Conservation (phyloP, 2,797 vertebrate species). For the Rousettus madagascariensis region DNA sequence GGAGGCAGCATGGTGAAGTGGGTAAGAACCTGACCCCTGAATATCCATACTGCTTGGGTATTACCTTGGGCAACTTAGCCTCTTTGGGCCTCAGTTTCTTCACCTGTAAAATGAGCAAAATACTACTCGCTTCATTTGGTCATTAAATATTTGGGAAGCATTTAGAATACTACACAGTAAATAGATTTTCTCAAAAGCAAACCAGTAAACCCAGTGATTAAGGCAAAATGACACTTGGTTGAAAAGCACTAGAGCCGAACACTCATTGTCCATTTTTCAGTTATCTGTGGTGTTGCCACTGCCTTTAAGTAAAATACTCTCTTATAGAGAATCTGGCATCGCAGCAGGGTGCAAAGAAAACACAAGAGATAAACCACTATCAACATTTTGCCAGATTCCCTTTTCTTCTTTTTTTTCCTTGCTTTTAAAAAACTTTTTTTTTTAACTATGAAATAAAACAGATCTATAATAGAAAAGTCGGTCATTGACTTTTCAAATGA, state of each 20-base stretch:
- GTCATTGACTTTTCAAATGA: background rate
- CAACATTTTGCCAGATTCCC: background rate
- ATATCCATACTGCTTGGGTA: too few relatives aligned
- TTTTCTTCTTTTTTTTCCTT: background rate
- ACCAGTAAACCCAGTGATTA: background rate
- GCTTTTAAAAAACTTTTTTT: background rate
- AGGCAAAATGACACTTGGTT: background rate
- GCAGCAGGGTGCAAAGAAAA: background rate
- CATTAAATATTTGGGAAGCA: background rate
- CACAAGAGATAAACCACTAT: background rate
- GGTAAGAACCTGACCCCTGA: background rate
- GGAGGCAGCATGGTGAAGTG: too few relatives aligned
- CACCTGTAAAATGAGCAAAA: slow-evolving; percentile 14
- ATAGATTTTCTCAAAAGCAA: background rate
- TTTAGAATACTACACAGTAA: background rate
- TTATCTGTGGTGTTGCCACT: background rate
- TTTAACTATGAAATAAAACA: background rate
- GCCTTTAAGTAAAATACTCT: background rate
- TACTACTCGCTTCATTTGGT: background rate
- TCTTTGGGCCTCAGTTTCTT: background rate
- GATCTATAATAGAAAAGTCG: background rate
- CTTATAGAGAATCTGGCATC: background rate
- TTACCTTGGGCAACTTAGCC: background rate
- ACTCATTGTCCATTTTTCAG: background rate
- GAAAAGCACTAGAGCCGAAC: background rate